Percentiles rank a stretch among this genome's conserved stretches.
These are phyloP conservation scores for Tiliacea aurago DNA, from an alignment of 2,888 invertebrate genomes.

Conservation along the genomic window DNA sequence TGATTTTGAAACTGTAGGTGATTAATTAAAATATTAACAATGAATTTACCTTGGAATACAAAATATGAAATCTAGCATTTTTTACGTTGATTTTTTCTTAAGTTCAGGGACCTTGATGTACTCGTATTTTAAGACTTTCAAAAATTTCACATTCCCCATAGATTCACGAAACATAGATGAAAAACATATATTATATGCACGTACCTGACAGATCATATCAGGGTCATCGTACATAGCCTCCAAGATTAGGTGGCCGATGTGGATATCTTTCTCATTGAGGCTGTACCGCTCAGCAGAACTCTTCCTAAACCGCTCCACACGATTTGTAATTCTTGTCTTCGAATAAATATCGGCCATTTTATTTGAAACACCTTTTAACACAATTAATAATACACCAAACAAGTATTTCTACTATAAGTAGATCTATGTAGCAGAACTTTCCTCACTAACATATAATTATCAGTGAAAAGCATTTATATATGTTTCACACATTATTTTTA, in stretches of 20 bases:
- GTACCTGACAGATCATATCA: conserved; percentile 69
- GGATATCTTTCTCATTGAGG: conserved; percentile 70
- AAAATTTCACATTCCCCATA: not conserved
- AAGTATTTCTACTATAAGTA: conserved; percentile 14
- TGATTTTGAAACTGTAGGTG: not conserved
- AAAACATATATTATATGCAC: not conserved
- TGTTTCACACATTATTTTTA: conserved; percentile 37
- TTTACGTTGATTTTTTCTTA: not conserved
- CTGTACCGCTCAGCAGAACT: conserved; percentile 70
- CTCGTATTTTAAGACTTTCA: conserved; percentile 2
- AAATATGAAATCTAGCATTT: not conserved
- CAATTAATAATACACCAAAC: conserved; percentile 22
- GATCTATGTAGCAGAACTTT: conserved; percentile 5
- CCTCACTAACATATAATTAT: conserved; percentile 31
- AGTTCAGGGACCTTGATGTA: not conserved
- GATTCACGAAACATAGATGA: not conserved
- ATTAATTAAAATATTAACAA: not conserved
- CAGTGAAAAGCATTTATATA: conserved; percentile 43
- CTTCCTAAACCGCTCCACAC: conserved; percentile 66
- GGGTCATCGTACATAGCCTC: conserved; percentile 73
- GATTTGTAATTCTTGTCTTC: conserved; percentile 58
- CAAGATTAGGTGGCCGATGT: conserved; percentile 74
- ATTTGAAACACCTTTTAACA: conserved; percentile 27
- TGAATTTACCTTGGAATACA: not conserved
- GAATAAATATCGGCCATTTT: conserved; percentile 65